Percentiles rank a stretch among this genome's conserved stretches.
Conservation (phyloP, 2,113 vertebrate species). For the Eptesicus fuscus region DNA sequence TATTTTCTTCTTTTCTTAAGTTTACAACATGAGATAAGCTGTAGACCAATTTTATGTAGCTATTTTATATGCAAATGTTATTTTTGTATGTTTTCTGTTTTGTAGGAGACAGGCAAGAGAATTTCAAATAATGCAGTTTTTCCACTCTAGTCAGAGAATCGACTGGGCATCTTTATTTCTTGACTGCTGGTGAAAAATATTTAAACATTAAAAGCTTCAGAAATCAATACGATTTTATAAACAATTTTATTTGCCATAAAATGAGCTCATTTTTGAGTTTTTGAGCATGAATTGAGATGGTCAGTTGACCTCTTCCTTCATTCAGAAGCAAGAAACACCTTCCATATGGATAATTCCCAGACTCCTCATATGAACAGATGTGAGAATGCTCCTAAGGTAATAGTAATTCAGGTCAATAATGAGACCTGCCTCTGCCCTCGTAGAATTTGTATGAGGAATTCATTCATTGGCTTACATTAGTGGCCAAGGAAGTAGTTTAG, state of each 20-base stretch:
- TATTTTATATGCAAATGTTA: constrained; percentile 79
- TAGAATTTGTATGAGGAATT: not conserved
- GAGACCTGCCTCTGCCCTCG: not conserved
- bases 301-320: not conserved
- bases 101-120: constrained; percentile 70
- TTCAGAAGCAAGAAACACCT: not conserved
- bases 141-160: constrained; percentile 43
- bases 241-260: constrained; percentile 8
- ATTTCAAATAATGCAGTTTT: constrained; percentile 71
- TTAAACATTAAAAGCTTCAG: constrained; percentile 31
- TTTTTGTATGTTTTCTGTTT: constrained; percentile 72
- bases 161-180: constrained; percentile 57
- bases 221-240: constrained; percentile 41
- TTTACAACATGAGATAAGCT: constrained; percentile 76
- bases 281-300: not conserved
- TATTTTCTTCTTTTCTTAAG: constrained; percentile 63
- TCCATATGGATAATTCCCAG: not conserved
- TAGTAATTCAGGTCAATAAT: not conserved
- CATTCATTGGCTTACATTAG: not conserved
- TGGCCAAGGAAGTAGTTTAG: not conserved
- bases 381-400: not conserved
- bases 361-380: not conserved
- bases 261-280: not conserved
- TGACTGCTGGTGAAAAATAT: constrained; percentile 42
- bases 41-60: constrained; percentile 74